phyloP scores from a whole-genome alignment of 1,140 invertebrate species.

The Drosophila cardini region DNA sequence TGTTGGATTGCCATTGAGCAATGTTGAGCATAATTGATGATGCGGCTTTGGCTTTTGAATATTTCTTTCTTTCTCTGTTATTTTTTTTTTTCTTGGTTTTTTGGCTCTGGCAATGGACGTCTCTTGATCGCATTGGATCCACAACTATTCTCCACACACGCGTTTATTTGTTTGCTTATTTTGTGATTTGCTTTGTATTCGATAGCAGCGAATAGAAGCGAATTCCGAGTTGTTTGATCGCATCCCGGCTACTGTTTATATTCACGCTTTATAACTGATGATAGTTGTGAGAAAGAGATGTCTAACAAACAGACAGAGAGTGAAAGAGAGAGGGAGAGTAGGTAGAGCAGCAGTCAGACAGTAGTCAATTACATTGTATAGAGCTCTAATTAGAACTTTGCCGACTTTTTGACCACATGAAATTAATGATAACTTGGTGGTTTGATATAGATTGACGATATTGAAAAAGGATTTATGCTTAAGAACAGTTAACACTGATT shows the following conservation, averaged over 20 bases:
- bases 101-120: conserved; percentile 63
- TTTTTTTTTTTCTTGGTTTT: conserved; percentile 11
- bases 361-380: conserved; percentile 30
- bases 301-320: background rate
- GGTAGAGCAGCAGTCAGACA: background rate
- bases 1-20: conserved; percentile 61
- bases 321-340: background rate
- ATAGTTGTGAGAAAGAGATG: conserved; percentile 26
- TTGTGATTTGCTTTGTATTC: conserved; percentile 37
- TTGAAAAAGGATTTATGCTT: background rate
- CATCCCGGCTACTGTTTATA: conserved; percentile 71
- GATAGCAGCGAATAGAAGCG: conserved; percentile 41
- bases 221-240: conserved; percentile 68
- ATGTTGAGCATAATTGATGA: conserved; percentile 82
- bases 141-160: conserved; percentile 56
- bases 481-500: no score
- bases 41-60: conserved; percentile 80
- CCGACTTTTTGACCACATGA: conserved; percentile 13
- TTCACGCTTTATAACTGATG: conserved; percentile 74
- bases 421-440: background rate
- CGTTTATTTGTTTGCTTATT: conserved; percentile 8
- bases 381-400: conserved; percentile 31
- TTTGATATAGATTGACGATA: background rate
- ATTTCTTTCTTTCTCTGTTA: conserved; percentile 3
- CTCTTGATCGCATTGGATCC: conserved; percentile 78